Evolutionary conservation across 2,113 vertebrate species (phyloP), one percentile per base, ranked within the genome.

Genomic region (Pardalotus punctatus): DNA sequence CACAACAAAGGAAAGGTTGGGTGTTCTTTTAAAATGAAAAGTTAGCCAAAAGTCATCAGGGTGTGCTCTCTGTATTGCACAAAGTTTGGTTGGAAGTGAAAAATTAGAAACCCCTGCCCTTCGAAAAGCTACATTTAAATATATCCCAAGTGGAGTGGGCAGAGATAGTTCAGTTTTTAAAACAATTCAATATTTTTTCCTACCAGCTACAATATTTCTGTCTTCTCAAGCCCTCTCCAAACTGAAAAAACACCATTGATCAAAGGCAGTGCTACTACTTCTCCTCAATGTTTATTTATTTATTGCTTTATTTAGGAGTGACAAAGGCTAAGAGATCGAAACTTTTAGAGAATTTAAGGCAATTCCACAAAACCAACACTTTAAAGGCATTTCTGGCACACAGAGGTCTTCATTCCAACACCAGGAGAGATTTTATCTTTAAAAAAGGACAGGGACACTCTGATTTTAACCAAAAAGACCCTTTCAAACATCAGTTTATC

Each of bases 241-340:
- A 42, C 17, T n/a, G 60, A 53, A 0, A 64, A 58, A 5, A 18
- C 36, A 27, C 3, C 77, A 40, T 10, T 21, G 61, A 58, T 1
- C 80, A 38, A 18, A 71, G 42, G 8, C 58, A 61, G 60, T 1
- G 35, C 69, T 60, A 5, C 61, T 28, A 3, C 3, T 65, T 61
- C 54, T 86, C 57, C 74, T 64, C 8, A n/a, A 15, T 1, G 8
- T 15, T 38, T 7, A 28, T 23, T 1, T 0, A 40, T 78, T 96
- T 96, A 97, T 95, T 96, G 96, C 96, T 96, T 96, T 76, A 40
- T 48, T 93, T 25, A 56, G 6, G 3, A 40, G 33, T 29, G 56
- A 35, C 38, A 81, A 90, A 94, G 76, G 86, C 64, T 24, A 15
- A 86, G 36, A 81, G 48, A 86, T 14, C 66, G n/a, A 58, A 77